Percentiles rank a stretch among this genome's conserved stretches.
Evolutionary conservation across 2,113 vertebrate genomes (phyloP).

Genomic region (Corythoichthys haematopterus): DNA sequence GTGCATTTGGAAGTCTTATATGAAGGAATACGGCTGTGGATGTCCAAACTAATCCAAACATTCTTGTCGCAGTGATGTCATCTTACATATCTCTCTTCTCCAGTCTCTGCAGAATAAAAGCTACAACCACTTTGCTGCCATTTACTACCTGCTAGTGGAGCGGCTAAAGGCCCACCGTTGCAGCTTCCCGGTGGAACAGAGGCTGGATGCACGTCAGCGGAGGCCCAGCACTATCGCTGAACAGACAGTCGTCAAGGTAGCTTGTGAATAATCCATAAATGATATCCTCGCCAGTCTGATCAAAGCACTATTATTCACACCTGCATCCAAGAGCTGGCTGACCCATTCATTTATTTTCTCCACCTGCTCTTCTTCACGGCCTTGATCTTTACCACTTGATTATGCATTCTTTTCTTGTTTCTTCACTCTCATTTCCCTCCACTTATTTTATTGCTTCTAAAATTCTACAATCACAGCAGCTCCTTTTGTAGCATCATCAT

Average conservation of each 20-base stretch:
- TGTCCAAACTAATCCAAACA: too few species aligned
- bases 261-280: slow-evolving; percentile 28
- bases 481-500: slow-evolving; percentile 13
- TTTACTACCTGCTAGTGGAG: slow-evolving; percentile 96
- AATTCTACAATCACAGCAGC: slow-evolving; percentile 14
- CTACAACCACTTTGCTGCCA: slow-evolving; percentile 98
- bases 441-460: slow-evolving; percentile 1
- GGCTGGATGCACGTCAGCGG: slow-evolving; percentile 88
- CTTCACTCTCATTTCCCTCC: slow-evolving; percentile 28
- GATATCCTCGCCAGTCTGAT: slow-evolving; percentile 34
- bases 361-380: slow-evolving; percentile 17
- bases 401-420: slow-evolving; percentile 22
- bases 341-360: slow-evolving; percentile 33
- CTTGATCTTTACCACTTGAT: slow-evolving; percentile 42
- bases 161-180: slow-evolving; percentile 92
- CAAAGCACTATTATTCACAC: slow-evolving; percentile 63
- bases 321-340: slow-evolving; percentile 44
- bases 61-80: not conserved
- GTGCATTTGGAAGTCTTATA: too few species aligned
- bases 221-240: slow-evolving; percentile 92
- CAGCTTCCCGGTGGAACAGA: slow-evolving; percentile 93
- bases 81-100: slow-evolving; percentile 33
- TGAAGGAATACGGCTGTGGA: too few species aligned
- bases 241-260: slow-evolving; percentile 92
- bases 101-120: slow-evolving; percentile 98